Evolutionary conservation across 2,113 vertebrate species (phyloP), one percentile per base, ranked within the genome.

Genomic region (Chelonoidis abingdonii): DNA sequence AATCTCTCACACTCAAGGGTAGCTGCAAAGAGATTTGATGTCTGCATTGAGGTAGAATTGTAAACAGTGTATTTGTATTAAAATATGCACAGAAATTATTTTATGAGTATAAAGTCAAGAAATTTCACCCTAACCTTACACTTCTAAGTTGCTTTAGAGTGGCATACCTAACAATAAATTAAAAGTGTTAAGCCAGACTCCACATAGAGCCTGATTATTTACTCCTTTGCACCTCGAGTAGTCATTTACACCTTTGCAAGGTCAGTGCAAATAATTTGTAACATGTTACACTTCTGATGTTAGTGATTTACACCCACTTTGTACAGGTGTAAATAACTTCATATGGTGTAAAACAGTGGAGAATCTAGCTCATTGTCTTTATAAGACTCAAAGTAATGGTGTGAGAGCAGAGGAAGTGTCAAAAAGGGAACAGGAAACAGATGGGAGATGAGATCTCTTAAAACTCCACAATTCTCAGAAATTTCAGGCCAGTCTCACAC

Each of bases 341-440:
- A 86, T 35, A 21, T 9, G 83, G 83, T 79, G 35, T 22, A 2
- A 27, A 89, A 44, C 47, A 31, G 56, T 50, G 49, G 86, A 85
- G 90, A 89, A 69, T 38, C 84, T 41, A 83, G 85, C 87, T 93
- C 93, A 27, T 0, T 6, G 1, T 11, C 93, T 79, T 1, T 38
- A 79, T 69, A 87, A 57, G 87, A 87, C 54, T 56, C 29, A 1
- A 88, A 22, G 82, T 79, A 10, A n/a, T 44, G 92, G 31, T 52
- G 25, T 14, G 50, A 83, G 90, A 41, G 0, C 84, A 2, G 54
- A 90, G 97, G 96, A 97, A 98, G 90, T 78, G 93, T 56, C 89
- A 90, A 97, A 97, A 97, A 96, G 93, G 92, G 97, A 98, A 98
- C 97, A 98, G 98, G 98, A 98, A 98, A 97, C 98, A 98, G 97